Evolutionary conservation across 2,888 invertebrate genomes (phyloP).

Genomic region (Aethes cnicana): DNA sequence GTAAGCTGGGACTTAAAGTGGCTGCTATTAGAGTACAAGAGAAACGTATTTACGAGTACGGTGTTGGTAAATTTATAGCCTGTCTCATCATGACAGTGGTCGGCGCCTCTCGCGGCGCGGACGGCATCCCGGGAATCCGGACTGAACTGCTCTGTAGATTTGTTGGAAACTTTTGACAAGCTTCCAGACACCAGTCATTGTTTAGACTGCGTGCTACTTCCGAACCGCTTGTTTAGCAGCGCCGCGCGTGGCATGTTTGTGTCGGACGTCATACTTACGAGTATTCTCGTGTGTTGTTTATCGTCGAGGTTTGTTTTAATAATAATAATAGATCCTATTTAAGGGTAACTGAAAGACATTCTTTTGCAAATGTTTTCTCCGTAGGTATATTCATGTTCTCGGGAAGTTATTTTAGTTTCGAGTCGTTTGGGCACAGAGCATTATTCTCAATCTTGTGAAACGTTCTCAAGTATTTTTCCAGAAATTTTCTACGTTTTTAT

Average conservation of each 20-base stretch:
- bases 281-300: no score
- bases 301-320: no score
- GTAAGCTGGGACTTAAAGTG: conserved; percentile 34
- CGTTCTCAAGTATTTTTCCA: no score
- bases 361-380: no score
- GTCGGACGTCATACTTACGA: no score
- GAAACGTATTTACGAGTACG: conserved; percentile 27
- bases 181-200: conserved; percentile 50
- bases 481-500: no score
- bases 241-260: conserved; percentile 13
- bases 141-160: conserved; percentile 40
- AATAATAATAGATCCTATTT: no score
- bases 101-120: conserved; percentile 34
- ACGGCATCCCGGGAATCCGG: conserved; percentile 41
- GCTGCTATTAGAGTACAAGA: conserved; percentile 22
- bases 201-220: conserved; percentile 54
- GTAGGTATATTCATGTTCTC: no score
- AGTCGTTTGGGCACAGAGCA: no score
- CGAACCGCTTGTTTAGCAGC: conserved; percentile 30
- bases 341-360: no score
- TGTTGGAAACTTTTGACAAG: conserved; percentile 62
- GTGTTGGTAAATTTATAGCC: conserved; percentile 39
- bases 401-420: no score
- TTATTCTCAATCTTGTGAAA: no score
- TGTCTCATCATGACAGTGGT: conserved; percentile 37